Evolutionary conservation across 2,888 invertebrate species (phyloP).

Genomic region (Teinopalpus imperialis): DNA sequence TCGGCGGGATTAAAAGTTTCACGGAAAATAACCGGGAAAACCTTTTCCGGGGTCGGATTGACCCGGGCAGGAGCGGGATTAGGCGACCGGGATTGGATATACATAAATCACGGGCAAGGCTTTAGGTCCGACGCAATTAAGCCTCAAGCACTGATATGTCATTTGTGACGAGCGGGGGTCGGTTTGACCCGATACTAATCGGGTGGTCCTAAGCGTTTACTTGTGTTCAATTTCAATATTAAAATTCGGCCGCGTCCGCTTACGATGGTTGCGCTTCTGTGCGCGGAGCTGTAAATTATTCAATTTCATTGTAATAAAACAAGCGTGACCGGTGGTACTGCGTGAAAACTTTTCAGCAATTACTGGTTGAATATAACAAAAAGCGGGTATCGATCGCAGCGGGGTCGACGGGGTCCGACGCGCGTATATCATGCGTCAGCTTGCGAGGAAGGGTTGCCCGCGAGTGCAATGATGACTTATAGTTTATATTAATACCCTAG

Average conservation of each 20-base stretch:
- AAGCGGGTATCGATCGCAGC: constrained; percentile 64
- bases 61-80: constrained; percentile 77
- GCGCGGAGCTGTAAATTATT: constrained; percentile 78
- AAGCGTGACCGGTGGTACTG: constrained; percentile 76
- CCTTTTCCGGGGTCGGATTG: constrained; percentile 81
- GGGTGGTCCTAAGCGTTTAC: constrained; percentile 41
- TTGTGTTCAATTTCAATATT: constrained; percentile 72
- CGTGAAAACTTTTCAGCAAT: constrained; percentile 82
- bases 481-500: constrained; percentile 71
- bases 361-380: constrained; percentile 79
- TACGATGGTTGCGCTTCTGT: constrained; percentile 65
- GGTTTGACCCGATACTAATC: constrained; percentile 55
- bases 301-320: constrained; percentile 82
- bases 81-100: constrained; percentile 79
- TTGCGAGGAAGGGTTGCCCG: constrained; percentile 70
- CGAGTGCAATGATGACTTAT: constrained; percentile 73
- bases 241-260: constrained; percentile 71
- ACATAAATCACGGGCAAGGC: constrained; percentile 78
- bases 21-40: constrained; percentile 82
- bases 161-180: constrained; percentile 63
- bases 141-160: constrained; percentile 73
- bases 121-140: constrained; percentile 78
- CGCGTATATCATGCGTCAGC: constrained; percentile 75
- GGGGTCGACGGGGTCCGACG: constrained; percentile 50
- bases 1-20: constrained; percentile 81